Percentiles rank a stretch among this genome's conserved stretches.
Evolutionary conservation across 2,888 invertebrate species (phyloP).

Genomic region (Cybosia mesomella): DNA sequence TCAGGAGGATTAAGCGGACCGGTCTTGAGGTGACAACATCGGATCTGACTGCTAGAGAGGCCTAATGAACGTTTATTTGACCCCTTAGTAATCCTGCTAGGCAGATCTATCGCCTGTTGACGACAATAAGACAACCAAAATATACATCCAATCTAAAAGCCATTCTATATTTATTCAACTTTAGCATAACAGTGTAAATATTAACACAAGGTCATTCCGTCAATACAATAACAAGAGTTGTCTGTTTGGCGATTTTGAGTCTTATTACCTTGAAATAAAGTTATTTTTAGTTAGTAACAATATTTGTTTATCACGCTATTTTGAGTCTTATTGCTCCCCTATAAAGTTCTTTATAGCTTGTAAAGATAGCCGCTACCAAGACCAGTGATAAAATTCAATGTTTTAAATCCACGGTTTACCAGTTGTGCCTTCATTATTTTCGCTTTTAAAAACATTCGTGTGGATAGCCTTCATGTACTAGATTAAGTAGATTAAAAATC

Average conservation of each 20-base stretch:
- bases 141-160: not conserved
- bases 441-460: not conserved
- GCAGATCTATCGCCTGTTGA: not conserved
- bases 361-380: not conserved
- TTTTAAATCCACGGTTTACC: not conserved
- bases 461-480: not conserved
- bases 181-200: constrained; percentile 6
- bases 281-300: not conserved
- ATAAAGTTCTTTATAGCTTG: not conserved
- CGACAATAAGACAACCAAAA: not conserved
- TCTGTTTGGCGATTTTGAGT: not conserved
- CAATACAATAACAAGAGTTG: constrained; percentile 1
- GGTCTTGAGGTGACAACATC: too few relatives aligned
- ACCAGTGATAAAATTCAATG: constrained; percentile 8
- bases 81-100: not conserved
- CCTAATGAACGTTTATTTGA: too few relatives aligned
- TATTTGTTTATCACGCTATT: not conserved
- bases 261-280: not conserved
- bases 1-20: too few relatives aligned
- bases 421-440: not conserved
- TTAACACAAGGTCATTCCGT: constrained; percentile 1
- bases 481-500: not conserved
- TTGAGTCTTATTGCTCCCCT: not conserved
- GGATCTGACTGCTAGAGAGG: too few relatives aligned
- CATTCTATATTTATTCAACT: not conserved